These are phyloP conservation scores for Notechis scutatus DNA, from an alignment of 2,113 vertebrate genomes.

Conservation along the genomic window DNA sequence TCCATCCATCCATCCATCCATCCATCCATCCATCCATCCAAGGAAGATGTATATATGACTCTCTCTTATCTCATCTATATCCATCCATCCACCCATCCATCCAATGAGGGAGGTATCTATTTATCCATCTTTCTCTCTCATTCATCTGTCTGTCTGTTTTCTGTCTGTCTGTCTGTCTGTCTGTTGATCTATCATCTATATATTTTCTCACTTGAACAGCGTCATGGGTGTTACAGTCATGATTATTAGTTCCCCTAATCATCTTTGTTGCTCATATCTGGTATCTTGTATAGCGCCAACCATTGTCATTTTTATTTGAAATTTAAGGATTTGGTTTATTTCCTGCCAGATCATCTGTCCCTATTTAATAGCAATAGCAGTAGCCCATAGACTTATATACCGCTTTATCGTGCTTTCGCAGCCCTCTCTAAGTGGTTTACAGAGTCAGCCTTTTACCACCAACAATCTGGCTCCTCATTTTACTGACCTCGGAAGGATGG, in stretches of 20 bases:
- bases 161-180: too few relatives aligned
- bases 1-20: too few relatives aligned
- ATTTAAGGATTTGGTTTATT: conserved; percentile 59
- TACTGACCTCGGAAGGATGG: background rate
- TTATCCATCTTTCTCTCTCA: too few relatives aligned
- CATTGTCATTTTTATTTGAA: conserved; percentile 51
- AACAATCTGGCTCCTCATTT: background rate
- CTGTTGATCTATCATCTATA: too few relatives aligned
- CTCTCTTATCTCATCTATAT: too few relatives aligned
- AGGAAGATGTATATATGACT: too few relatives aligned
- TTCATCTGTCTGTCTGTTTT: too few relatives aligned
- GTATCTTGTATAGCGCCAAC: conserved; percentile 25
- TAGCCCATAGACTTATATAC: too few relatives aligned
- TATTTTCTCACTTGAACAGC: background rate
- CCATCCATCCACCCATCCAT: too few relatives aligned
- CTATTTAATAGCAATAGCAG: background rate
- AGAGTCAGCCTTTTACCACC: background rate
- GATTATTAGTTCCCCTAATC: conserved; percentile 14
- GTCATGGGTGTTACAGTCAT: conserved; percentile 25
- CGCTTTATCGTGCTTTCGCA: background rate
- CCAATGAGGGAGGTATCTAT: too few relatives aligned
- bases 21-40: too few relatives aligned
- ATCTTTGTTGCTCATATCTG: too few relatives aligned
- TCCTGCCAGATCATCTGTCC: conserved; percentile 48
- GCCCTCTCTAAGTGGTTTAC: background rate